Evolutionary conservation across 2,113 vertebrate genomes (phyloP), one percentile per base, ranked within the genome.

Genomic region (Puffinus mauretanicus): DNA sequence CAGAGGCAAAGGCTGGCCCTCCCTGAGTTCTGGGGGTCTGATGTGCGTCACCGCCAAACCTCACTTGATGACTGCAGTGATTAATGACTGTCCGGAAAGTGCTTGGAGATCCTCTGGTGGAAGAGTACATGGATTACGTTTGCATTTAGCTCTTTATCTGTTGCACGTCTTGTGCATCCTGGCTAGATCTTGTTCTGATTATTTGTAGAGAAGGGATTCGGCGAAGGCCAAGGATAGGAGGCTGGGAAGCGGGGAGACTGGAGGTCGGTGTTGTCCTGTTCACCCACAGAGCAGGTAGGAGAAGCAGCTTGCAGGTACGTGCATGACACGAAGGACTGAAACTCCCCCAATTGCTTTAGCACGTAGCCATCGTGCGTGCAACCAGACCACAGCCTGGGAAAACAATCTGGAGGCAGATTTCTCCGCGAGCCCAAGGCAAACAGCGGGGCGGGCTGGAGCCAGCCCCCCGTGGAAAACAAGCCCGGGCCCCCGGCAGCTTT

Each of bases 281-380:
- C 36, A 16, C 22, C 34, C 70, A 8, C 16, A 15, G 27, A 25
- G 18, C 32, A 72, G 81, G 55, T 9, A 67, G 76, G 21, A 87
- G 62, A 34, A 83, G 69, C 4, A 17, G 42, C 44, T 22, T 4
- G 1, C 4, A 13, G 51, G 18, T 17, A 11, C 0, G 0, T 3
- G 8, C 18, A 25, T 4, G 6, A 16, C 14, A 9, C 1, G 4
- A 90, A 78, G 51, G 62, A 10, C 60, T 30, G 83, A 76, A 32
- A 11, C 0, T 2, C 49, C 49, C 34, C 49, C 38, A 1, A 0
- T 5, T 52, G 32, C 27, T 65, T 38, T 11, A 86, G 61, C 44
- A 27, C 1, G 1, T 11, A 14, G 54, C 47, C 62, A 9, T 5
- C 1, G 0, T n/a, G 16, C 27, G 18, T 4, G 20, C 10, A 24